phyloP scores from a whole-genome alignment of 2,797 vertebrate genomes.

The Centroberyx gerrardi region DNA sequence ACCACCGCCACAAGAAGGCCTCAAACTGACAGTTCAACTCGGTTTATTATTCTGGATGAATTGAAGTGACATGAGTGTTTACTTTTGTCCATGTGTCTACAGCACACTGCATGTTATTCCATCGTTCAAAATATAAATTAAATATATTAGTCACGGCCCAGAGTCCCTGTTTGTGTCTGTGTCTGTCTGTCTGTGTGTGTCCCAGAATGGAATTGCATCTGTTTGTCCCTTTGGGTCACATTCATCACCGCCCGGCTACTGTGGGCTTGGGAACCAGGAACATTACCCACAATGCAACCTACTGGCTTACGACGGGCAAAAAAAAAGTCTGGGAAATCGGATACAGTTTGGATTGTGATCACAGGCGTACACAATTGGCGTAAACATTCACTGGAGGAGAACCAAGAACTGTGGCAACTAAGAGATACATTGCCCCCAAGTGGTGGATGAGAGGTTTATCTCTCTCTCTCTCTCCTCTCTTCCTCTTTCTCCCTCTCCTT shows the following conservation, averaged over 20 bases:
- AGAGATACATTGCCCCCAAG: conserved; percentile 58
- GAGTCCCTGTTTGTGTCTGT: conserved; percentile 1
- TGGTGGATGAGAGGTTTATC: background rate
- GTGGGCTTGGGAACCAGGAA: conserved; percentile 67
- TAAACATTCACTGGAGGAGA: conserved; percentile 57
- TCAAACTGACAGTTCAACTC: too few relatives aligned
- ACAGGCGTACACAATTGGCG: conserved; percentile 17
- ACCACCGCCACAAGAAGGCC: too few relatives aligned
- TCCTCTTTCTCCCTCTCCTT: background rate
- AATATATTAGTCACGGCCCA: background rate
- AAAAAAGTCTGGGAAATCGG: conserved; percentile 57
- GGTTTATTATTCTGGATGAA: too few relatives aligned
- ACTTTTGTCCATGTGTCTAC: too few relatives aligned
- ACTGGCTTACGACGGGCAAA: conserved; percentile 37
- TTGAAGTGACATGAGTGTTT: too few relatives aligned
- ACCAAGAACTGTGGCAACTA: conserved; percentile 82
- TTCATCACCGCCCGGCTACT: conserved; percentile 49
- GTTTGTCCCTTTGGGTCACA: conserved; percentile 68
- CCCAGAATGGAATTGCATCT: conserved; percentile 54
- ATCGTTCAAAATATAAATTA: background rate
- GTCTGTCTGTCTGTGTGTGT: background rate
- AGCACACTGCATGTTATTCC: background rate
- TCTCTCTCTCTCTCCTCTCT: background rate
- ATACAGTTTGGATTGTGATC: conserved; percentile 23
- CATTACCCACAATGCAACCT: conserved; percentile 72